Base-by-base conservation (phyloP, 2,113 vertebrate species). In the Pteronura brasiliensis region DNA sequence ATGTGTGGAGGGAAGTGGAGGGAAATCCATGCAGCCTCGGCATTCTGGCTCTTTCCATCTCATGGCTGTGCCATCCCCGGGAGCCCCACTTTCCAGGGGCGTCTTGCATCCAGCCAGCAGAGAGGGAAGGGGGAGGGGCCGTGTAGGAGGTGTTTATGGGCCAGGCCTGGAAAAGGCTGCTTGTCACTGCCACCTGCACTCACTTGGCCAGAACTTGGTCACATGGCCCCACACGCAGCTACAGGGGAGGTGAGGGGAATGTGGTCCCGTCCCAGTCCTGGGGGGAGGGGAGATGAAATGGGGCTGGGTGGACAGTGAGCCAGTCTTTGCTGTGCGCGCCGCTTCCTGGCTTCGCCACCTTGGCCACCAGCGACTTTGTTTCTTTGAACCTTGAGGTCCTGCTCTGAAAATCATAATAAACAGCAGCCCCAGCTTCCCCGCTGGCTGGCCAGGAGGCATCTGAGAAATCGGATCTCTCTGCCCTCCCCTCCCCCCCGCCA, bases 401-500 rank as follows among this genome's bases (percentile, higher is more conserved):
- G 83, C 57, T 88, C 59, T 71, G 77, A 77, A 49, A 76, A 76
- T 61, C 27, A n/a, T 27, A 84, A 44, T 10, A 34, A 21, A n/a
- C 67, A 21, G 25, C 67, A 36, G 21, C 57, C 27, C 59, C 65
- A 7, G 31, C 34, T 27, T 31, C 36, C 15, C 34, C 1, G 0
- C 79, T 6, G 36, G n/a, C 15, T 25, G 10, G 27, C 31, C 14
- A 3, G 39, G 65, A 86, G 55, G 63, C 57, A 47, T 34, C 25
- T 7, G 65, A 67, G 65, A n/a, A 2, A n/a, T 9, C 42, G 7
- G 9, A 21, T 25, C 5, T 18, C 7, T 4, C 39, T 8, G 21
- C 23, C 7, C 2, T 7, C 17, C 13, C 8, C 1, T 0, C 2
- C 3, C 0, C 7, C 20, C 18, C 12, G 4, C 18, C 10, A 4